Percentiles rank a stretch among this genome's conserved stretches.
Conservation (phyloP, 2,888 invertebrate species). For the Isotomurus palustris region DNA sequence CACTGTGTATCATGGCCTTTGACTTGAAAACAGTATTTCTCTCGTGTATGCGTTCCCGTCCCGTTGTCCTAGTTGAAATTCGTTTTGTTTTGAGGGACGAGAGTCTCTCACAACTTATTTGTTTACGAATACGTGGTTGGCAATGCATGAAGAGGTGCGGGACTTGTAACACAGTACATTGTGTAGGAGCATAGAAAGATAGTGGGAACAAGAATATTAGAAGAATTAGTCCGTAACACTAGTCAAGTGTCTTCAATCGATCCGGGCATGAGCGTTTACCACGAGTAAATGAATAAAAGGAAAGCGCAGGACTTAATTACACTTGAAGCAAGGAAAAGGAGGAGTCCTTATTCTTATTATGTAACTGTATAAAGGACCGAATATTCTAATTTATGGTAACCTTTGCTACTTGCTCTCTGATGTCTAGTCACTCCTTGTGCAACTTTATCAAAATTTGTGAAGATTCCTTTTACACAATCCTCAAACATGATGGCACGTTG, state of each 20-base stretch:
- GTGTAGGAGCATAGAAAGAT: too few species aligned
- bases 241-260: constrained; percentile 43
- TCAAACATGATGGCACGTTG: too few species aligned
- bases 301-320: constrained; percentile 46
- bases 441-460: neutral
- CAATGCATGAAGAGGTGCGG: too few species aligned
- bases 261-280: constrained; percentile 47
- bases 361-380: constrained; percentile 34
- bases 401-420: neutral
- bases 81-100: too few species aligned
- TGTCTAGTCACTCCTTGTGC: neutral
- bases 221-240: constrained; percentile 12
- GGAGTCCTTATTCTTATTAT: constrained; percentile 44
- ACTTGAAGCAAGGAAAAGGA: constrained; percentile 45
- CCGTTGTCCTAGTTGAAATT: too few species aligned
- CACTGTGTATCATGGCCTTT: too few species aligned
- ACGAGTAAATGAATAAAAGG: constrained; percentile 38
- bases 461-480: neutral
- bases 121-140: too few species aligned
- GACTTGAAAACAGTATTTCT: too few species aligned
- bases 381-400: constrained; percentile 1
- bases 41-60: too few species aligned
- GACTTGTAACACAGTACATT: too few species aligned
- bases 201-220: neutral
- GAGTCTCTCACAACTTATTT: too few species aligned